These are phyloP conservation scores for Orchestia grillus DNA, from an alignment of 1,140 invertebrate genomes.

Conservation along the genomic window DNA sequence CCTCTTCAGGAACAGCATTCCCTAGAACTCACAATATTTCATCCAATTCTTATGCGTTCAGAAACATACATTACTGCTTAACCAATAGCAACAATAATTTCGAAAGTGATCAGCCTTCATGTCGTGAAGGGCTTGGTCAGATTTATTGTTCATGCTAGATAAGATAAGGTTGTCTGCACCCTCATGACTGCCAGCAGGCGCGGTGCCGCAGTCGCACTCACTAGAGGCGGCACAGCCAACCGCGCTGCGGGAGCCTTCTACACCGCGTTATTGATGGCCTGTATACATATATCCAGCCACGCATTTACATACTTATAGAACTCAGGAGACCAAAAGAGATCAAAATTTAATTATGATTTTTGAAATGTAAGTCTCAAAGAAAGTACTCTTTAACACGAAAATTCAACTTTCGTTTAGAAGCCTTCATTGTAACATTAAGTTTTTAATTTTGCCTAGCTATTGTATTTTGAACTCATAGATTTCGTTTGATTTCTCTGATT, in stretches of 20 bases:
- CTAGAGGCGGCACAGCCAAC: background rate
- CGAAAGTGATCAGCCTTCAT: background rate
- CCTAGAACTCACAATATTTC: background rate
- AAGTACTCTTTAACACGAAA: background rate
- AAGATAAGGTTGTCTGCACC: background rate
- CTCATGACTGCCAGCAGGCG: background rate
- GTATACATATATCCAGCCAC: background rate
- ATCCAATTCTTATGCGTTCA: background rate
- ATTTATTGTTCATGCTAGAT: background rate
- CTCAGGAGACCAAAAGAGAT: background rate
- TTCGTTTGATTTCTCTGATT: background rate
- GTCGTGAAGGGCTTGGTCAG: background rate
- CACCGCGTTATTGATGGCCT: background rate
- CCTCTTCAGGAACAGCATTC: background rate
- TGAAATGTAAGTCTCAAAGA: background rate
- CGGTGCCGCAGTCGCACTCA: no score
- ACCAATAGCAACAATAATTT: background rate
- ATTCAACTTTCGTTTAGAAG: background rate
- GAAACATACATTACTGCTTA: background rate
- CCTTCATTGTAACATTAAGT: background rate
- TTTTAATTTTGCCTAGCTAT: background rate
- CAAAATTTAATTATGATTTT: background rate
- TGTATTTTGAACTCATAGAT: background rate
- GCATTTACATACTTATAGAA: background rate
- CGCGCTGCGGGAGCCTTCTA: background rate